Base-by-base conservation (phyloP, 2,888 invertebrate genomes). In the Nemotelus pantherinus region DNA sequence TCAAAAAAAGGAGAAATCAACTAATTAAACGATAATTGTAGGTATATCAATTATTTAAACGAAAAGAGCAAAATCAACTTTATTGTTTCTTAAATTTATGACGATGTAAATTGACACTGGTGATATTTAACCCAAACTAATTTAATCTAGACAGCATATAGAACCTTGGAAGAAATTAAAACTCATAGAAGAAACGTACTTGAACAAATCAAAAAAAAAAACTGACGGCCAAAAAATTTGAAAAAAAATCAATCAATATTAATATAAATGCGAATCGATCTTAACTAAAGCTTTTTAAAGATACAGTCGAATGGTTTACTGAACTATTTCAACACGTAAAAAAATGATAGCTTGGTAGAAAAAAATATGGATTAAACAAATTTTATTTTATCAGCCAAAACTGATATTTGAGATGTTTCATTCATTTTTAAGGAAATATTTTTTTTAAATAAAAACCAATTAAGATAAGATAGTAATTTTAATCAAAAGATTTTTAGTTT, bases 91-190 rank as follows among this genome's bases (percentile, higher is more conserved):
- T 50, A 68, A 39, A 63, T 45, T 65, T 10, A 68, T 39, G 50
- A 68, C 67, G 67, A 39, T 68, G 67, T 68, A 68, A 68, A 68
- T 68, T 68, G 67, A 68, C 48, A 68, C 10, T 68, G 50, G 67
- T 68, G 67, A 68, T 68, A 68, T 68, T 68, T 50, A 60, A 60
- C 39, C 60, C 6, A 50, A 50, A 50, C 6, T 7, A 7, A 50
- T 9, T 50, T 50, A 50, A 50, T 25, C 25, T 25, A 25, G 25
- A 25, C 25, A 25, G 7, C 25, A 60, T 41, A n/a, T 41, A 60
- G 41, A 60, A 4, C 25, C 7, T 60, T 41, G 9, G 25, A n/a
- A 58, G 4, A 58, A 5, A n/a, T 58, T 58, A 58, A n/a, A 4
- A 53, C 6, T 9, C 6, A 53, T 10, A 53, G 7, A 53, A 53